Evolutionary conservation across 2,888 invertebrate species (phyloP), one percentile per base, ranked within the genome.

Genomic region (Arge pagana): DNA sequence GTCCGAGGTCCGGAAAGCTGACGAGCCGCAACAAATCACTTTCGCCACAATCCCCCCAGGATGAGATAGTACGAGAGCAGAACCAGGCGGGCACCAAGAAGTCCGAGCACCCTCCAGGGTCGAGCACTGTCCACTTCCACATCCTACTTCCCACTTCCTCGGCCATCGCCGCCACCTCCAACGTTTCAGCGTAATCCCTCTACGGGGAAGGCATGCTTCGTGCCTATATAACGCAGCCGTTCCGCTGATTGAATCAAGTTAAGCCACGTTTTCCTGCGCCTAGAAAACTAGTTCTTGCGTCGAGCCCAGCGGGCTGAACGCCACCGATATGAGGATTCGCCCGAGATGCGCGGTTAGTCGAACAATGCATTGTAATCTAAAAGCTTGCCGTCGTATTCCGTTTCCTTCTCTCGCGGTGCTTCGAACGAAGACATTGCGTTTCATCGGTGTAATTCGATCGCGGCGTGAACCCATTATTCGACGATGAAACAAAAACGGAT

Each of bases 141-240:
- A 48, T 52, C 26, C 51, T 40, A 13, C 24, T 35, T 40, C 13
- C 21, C 43, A 36, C 33, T 23, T 26, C 35, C 41, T 42, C 52
- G 26, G 50, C 26, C 35, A 48, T 37, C 28, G 48, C 52, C 42
- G 42, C 48, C 55, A 50, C 45, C 43, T 40, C 53, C 51, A 53
- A 56, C 56, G n/a, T 5, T 23, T 31, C 23, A 15, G 8, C 31
- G 33, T 15, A 15, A 15, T 21, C 23, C 24, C 21, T 42, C 30
- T 10, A 52, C 42, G 66, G 69, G 71, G 72, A 70, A 74, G 70
- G 66, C 72, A 30, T 31, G 45, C 33, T 71, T 68, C 73, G 73
- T 64, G 68, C 73, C 75, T 76, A 76, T 76, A 76, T 71, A 76
- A 76, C 76, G 59, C 63, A 71, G 70, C 57, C 71, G 75, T 76